These are phyloP conservation scores for Junco hyemalis DNA, from an alignment of 2,113 vertebrate genomes.

Conservation along the genomic window DNA sequence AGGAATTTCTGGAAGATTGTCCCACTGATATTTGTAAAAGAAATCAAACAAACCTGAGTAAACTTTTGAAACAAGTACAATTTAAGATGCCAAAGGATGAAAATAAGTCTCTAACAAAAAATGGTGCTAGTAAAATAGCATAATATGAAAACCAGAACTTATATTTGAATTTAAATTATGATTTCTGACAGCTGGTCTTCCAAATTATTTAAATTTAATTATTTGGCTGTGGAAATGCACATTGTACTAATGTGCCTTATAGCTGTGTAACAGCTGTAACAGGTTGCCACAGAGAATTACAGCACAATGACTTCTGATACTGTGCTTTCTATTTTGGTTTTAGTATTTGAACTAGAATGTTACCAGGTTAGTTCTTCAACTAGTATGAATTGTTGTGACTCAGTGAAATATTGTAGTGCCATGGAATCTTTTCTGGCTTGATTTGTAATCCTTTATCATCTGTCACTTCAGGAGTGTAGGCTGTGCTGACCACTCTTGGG, in stretches of 20 bases:
- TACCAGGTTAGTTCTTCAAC: neutral
- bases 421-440: neutral
- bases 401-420: neutral
- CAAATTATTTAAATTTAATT: neutral
- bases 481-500: neutral
- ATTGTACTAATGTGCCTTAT: neutral
- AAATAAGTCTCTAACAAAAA: neutral
- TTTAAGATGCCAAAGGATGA: neutral
- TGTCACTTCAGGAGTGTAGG: neutral
- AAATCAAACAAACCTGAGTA: neutral
- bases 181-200: neutral
- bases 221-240: neutral
- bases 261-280: neutral
- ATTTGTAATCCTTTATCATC: neutral
- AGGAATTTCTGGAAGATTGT: neutral
- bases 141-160: neutral
- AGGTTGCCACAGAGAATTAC: neutral
- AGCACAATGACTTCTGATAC: neutral
- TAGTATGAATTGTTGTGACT: neutral
- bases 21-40: neutral
- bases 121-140: neutral
- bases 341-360: neutral
- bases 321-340: neutral
- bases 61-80: neutral
- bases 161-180: neutral